Base-by-base conservation (phyloP, 92 coral and sea anemone genomes). In the Meandrina meandrites region DNA sequence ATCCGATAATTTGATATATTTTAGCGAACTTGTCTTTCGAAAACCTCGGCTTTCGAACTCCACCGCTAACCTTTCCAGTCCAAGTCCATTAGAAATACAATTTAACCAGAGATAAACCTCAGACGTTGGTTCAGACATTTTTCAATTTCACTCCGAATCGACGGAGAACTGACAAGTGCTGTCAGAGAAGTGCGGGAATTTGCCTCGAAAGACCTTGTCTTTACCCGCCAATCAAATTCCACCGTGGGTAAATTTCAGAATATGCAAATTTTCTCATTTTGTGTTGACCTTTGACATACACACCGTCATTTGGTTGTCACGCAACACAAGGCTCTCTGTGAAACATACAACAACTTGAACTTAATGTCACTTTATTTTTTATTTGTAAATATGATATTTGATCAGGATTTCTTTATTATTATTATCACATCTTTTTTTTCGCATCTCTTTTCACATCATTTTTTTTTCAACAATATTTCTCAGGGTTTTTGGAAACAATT, bases 41-140 rank as follows among this genome's bases (percentile, higher is more conserved):
- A 85, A 85, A 57, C 88, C 88, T 50, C 81, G 51, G 81, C 66
- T 84, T 84, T 84, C 87, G 14, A 84, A 84, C 54, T 84, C 67
- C 11, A 1, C 36, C 30, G 88, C 79, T 53, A 84, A 53, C 5
- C 88, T 51, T 53, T 84, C 74, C 21, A 84, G 78, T 57, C 72
- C 72, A 56, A 84, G 88, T 75, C 88, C 88, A 74, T 84, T 75
- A 73, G 88, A 86, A 67, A 86, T 86, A 0, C 85, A 79, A 62
- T n/a, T 28, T 68, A 86, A 36, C 89, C 84, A 86, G 28, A 8
- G 78, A 28, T 67, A 58, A 62, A 78, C 84, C 64, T 86, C 84
- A 8, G 70, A 56, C 53, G 57, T 79, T 35, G 47, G 28, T 58
- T 56, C 32, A 2, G 53, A 56, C 71, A 79, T 79, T 10, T 53